A percentile compares a stretch with the other conserved stretches of the same genome.
Evolutionary conservation across 2,797 vertebrate genomes (phyloP).

Genomic region (Cuculus canorus): DNA sequence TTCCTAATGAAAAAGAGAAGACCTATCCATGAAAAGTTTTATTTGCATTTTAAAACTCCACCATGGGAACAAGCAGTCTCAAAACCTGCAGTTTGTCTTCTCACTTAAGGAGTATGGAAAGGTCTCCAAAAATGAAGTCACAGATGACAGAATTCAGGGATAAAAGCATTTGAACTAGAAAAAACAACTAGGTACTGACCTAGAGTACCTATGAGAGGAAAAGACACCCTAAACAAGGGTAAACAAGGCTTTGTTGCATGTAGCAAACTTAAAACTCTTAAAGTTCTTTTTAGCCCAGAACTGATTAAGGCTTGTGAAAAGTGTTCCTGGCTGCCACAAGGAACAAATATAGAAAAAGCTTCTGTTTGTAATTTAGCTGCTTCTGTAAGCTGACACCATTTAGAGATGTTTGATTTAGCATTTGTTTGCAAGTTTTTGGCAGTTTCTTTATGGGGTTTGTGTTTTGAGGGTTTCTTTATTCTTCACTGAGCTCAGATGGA

Average conservation of each 20-base stretch:
- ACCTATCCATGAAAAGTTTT: neutral
- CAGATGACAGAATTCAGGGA: conserved; percentile 13
- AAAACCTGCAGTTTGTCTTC: neutral
- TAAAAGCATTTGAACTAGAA: neutral
- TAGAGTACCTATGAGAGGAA: neutral
- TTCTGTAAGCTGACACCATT: neutral
- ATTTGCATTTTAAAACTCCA: conserved; percentile 32
- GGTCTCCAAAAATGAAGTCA: conserved; percentile 44
- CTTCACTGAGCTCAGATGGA: neutral
- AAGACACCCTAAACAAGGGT: conserved; percentile 30
- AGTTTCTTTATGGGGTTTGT: accelerated
- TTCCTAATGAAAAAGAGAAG: neutral
- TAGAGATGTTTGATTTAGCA: neutral
- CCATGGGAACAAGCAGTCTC: conserved; percentile 2
- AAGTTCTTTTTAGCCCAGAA: neutral
- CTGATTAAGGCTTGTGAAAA: neutral
- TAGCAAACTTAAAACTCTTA: neutral
- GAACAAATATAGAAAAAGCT: neutral
- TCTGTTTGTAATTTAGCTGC: neutral
- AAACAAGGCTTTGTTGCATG: neutral
- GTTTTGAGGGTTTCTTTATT: neutral
- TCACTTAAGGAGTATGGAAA: neutral
- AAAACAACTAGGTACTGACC: neutral
- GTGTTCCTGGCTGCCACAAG: neutral
- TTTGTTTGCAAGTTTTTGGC: neutral